Evolutionary conservation across 1,140 invertebrate species (phyloP).

Genomic region (Nasonia giraulti): DNA sequence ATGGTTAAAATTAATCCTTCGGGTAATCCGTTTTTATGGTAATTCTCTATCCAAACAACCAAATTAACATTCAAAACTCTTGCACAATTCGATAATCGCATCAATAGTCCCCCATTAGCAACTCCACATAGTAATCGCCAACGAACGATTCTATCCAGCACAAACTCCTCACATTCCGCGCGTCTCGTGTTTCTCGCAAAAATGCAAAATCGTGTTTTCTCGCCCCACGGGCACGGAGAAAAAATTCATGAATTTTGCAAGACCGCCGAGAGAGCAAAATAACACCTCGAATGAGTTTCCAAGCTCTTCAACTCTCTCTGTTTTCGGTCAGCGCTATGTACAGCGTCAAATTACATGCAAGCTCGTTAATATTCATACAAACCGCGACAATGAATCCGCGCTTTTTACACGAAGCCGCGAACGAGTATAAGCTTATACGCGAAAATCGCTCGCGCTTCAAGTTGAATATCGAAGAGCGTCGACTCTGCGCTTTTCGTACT

Average conservation of each 20-base stretch:
- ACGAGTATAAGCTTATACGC: neutral
- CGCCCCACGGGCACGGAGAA: too few species aligned
- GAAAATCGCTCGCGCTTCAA: neutral
- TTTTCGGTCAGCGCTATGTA: neutral
- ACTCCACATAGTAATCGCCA: too few species aligned
- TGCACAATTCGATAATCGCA: too few species aligned
- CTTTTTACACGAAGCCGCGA: neutral
- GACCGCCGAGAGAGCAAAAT: neutral
- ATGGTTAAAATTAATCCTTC: neutral
- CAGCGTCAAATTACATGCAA: conserved; percentile 15
- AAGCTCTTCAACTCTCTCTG: neutral
- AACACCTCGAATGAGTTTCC: too few species aligned
- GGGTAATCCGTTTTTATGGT: too few species aligned
- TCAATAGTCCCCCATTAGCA: too few species aligned
- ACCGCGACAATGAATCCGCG: neutral
- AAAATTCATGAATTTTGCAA: neutral
- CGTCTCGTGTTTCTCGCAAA: too few species aligned
- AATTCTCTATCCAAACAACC: too few species aligned
- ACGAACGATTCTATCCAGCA: too few species aligned
- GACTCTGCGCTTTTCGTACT: neutral
- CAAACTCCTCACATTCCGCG: too few species aligned
- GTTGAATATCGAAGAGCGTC: neutral
- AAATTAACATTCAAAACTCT: too few species aligned
- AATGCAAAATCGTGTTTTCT: too few species aligned
- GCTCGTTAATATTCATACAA: conserved; percentile 42